Percentiles rank a stretch among this genome's conserved stretches.
Conservation (phyloP, 2,888 invertebrate genomes). For the Alcis repandata region DNA sequence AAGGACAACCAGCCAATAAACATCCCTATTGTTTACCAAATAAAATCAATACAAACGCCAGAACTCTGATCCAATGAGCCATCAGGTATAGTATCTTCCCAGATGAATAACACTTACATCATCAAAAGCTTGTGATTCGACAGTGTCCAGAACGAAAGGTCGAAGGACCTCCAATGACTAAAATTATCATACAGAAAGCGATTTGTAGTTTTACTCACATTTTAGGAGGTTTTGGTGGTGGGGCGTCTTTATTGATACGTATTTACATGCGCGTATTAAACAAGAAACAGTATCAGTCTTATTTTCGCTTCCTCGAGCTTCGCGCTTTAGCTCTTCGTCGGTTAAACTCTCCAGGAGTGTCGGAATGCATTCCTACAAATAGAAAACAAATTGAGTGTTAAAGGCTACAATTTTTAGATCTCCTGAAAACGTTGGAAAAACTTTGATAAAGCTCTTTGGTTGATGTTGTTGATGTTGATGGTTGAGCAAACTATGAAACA, state of each 20-base stretch:
- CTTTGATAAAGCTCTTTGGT: background rate
- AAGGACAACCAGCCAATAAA: constrained; percentile 13
- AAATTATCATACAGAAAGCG: background rate
- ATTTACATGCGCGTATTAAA: constrained; percentile 96
- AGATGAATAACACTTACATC: constrained; percentile 6
- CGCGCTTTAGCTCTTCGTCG: constrained; percentile 97
- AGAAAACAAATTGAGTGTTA: constrained; percentile 12
- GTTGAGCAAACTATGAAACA: too few species aligned
- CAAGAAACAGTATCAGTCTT: constrained; percentile 98
- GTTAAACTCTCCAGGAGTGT: constrained; percentile 96
- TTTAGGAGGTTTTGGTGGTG: constrained; percentile 91
- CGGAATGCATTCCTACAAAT: constrained; percentile 93
- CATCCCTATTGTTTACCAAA: background rate
- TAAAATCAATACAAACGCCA: background rate
- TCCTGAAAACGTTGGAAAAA: background rate
- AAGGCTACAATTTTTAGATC: background rate
- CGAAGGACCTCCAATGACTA: background rate
- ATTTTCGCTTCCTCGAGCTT: constrained; percentile 96
- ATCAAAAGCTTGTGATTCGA: constrained; percentile 9
- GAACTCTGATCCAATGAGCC: background rate
- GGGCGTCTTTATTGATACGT: constrained; percentile 93
- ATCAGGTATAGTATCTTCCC: background rate
- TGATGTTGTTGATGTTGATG: too few species aligned
- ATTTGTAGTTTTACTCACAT: constrained; percentile 68
- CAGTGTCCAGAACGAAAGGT: constrained; percentile 5